phyloP scores from a whole-genome alignment of 92 coral and sea anemone genomes.

The Metridium senile region DNA sequence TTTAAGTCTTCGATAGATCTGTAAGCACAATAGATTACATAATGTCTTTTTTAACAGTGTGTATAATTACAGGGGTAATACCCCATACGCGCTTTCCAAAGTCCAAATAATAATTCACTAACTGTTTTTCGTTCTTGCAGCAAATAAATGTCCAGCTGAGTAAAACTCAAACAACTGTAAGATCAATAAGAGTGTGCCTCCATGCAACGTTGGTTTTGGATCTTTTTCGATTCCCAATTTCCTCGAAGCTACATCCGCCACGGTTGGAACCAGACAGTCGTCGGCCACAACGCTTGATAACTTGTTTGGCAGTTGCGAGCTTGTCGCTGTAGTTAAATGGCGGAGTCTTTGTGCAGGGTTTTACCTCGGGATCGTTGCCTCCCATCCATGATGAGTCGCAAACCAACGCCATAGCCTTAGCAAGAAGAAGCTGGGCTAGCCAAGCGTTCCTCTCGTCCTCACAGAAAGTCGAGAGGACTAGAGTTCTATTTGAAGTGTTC shows the following conservation, averaged over 20 bases:
- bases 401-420: constrained; percentile 71
- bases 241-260: constrained; percentile 38
- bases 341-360: constrained; percentile 5
- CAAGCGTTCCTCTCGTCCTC: constrained; percentile 77
- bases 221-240: constrained; percentile 22
- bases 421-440: constrained; percentile 73
- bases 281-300: constrained; percentile 62
- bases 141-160: not conserved
- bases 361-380: constrained; percentile 28
- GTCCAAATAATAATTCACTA: not conserved
- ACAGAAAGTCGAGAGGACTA: constrained; percentile 39
- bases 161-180: constrained; percentile 12
- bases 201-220: constrained; percentile 24
- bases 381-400: constrained; percentile 69
- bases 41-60: no score
- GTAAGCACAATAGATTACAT: no score
- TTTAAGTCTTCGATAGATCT: no score
- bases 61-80: no score
- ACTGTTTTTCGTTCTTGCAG: not conserved
- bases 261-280: constrained; percentile 55
- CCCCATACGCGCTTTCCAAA: no score
- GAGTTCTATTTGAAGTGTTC: constrained; percentile 35
- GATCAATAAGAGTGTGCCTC: constrained; percentile 45
- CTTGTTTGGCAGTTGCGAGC: constrained; percentile 50
- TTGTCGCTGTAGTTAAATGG: constrained; percentile 21